Evolutionary conservation across 2,888 invertebrate genomes (phyloP).

Genomic region (Rhogogaster chlorosoma): DNA sequence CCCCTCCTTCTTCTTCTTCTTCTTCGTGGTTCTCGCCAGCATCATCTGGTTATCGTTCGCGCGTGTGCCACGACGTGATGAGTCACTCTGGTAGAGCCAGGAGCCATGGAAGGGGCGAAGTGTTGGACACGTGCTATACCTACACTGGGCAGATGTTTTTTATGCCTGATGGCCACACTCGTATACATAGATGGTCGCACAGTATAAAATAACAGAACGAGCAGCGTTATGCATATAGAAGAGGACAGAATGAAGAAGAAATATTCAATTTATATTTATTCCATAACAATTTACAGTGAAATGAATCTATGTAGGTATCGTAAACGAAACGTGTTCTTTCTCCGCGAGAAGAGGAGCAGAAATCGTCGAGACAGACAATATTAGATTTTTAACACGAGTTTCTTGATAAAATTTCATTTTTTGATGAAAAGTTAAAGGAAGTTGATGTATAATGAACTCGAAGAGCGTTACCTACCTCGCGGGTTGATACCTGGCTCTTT

Average conservation of each 20-base stretch:
- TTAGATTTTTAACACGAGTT: not conserved
- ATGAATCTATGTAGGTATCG: too few relatives aligned
- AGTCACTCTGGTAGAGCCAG: conserved; percentile 22
- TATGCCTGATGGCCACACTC: not conserved
- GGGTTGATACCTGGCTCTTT: not conserved
- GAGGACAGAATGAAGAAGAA: not conserved
- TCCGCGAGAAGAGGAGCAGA: too few relatives aligned
- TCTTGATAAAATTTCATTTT: not conserved
- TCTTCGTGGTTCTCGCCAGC: not conserved
- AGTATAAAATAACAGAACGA: not conserved
- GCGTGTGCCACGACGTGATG: conserved; percentile 48
- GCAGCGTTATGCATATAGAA: too few relatives aligned
- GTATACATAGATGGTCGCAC: not conserved
- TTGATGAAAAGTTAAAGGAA: not conserved
- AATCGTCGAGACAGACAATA: too few relatives aligned
- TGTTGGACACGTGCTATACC: conserved; percentile 35
- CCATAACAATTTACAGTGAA: not conserved
- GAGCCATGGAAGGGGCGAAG: conserved; percentile 27
- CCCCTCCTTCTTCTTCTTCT: not conserved
- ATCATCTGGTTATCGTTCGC: conserved; percentile 51
- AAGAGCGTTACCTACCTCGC: not conserved
- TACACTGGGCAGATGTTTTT: conserved; percentile 46
- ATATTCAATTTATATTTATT: not conserved
- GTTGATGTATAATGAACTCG: not conserved
- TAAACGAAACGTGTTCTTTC: too few relatives aligned